Base-by-base conservation (phyloP, 2,888 invertebrate genomes). In the Nomada hirtipes region DNA sequence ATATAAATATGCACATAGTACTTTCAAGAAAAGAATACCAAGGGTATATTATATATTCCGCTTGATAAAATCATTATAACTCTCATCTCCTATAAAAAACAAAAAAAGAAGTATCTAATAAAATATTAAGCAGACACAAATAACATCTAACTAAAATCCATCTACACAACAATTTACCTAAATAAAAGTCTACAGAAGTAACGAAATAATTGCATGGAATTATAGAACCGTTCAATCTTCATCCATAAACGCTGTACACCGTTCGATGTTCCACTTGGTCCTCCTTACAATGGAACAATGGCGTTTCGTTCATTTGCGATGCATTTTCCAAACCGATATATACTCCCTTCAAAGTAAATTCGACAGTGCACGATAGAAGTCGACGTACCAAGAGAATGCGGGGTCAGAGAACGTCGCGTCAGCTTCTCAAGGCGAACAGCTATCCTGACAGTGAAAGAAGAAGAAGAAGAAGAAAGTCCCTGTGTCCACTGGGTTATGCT, bases 401-500 rank as follows among this genome's bases (percentile, higher is more conserved):
- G 89, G 92, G 91, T 93, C 91, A 89, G 87, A 88, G 91, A 92
- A 90, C 92, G 88, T 47, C 36, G 36, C 36, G 36, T 67, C 70
- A 80, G 71, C 75, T 84, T 89, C 82, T 91, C 93, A 93, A 93
- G 93, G 93, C 87, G 78, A 93, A 79, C 92, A 82, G 85, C 90
- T 89, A 82, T 78, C 53, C 47, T 55, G 29, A 26, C 29, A 36
- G 36, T 36, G 36, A 36, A 36, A 36, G 36, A 36, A 36, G 7
- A 36, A 36, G 7, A 36, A 36, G 36, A 36, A 7, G 7, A 36
- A 36, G 64, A 83, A 76, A 77, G 44, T 64, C 26, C 26, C 65
- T 42, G n/a, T 55, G 23, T 61, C 61, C 69, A 15, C 59, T 36
- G 44, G 57, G 52, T 36, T 20, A 23, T 18, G 20, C 44, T 44